Evolutionary conservation across 2,888 invertebrate genomes (phyloP).

Genomic region (Melanostoma mellinum): DNA sequence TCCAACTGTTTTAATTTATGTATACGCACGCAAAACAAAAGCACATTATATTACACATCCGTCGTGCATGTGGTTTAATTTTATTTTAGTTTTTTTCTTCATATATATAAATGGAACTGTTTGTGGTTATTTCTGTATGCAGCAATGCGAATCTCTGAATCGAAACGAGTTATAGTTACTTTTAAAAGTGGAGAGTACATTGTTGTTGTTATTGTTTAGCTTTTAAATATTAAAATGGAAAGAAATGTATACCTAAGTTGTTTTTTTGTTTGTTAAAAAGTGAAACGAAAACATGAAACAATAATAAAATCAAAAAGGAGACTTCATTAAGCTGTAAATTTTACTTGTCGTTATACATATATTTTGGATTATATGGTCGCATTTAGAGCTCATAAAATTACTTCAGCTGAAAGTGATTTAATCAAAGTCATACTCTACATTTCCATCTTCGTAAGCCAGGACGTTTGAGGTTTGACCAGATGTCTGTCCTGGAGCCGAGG

Average conservation of each 20-base stretch:
- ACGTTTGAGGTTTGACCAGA: slow-evolving; percentile 77
- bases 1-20: too few relatives aligned
- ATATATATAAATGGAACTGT: slow-evolving; percentile 6
- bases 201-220: slow-evolving; percentile 7
- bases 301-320: slow-evolving; percentile 50
- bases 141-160: not conserved
- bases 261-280: slow-evolving; percentile 1
- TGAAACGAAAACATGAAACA: slow-evolving; percentile 19
- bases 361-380: slow-evolving; percentile 34
- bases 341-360: slow-evolving; percentile 61
- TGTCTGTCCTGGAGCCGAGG: slow-evolving; percentile 46
- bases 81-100: slow-evolving; percentile 12
- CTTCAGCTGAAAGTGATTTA: slow-evolving; percentile 54
- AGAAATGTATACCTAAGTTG: not conserved
- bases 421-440: slow-evolving; percentile 78
- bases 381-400: slow-evolving; percentile 40
- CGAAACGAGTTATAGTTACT: slow-evolving; percentile 1
- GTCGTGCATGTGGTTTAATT: not conserved
- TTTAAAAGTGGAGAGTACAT: slow-evolving; percentile 19
- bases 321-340: slow-evolving; percentile 70
- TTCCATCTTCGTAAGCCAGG: slow-evolving; percentile 80
- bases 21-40: slow-evolving; percentile 5
- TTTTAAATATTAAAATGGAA: slow-evolving; percentile 8
- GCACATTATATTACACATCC: not conserved
- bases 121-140: slow-evolving; percentile 1